Conservation (phyloP, 2,113 vertebrate genomes). For the Scomber colias region DNA sequence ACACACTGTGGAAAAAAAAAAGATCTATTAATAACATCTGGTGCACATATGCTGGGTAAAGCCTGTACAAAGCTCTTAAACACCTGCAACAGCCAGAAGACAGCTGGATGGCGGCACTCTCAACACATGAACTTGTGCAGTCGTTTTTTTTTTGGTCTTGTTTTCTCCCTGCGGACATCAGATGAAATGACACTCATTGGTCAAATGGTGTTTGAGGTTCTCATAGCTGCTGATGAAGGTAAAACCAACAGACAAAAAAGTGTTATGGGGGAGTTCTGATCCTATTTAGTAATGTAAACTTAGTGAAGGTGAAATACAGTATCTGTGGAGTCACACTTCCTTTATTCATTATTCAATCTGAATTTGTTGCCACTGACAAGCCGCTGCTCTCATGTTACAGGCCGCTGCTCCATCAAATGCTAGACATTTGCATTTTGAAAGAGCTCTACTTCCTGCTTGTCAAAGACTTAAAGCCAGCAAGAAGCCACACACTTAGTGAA, state of each 20-base stretch:
- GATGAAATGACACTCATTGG: not conserved
- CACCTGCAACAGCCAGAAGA: conserved; percentile 28
- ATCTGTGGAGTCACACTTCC: not conserved
- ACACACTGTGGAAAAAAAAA: not conserved
- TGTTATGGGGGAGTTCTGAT: not conserved
- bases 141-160: not conserved
- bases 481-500: not conserved
- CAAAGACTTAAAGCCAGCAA: not conserved
- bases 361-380: not conserved
- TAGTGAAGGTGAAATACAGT: too few relatives aligned
- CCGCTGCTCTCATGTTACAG: not conserved
- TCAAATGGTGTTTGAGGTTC: not conserved
- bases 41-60: conserved; percentile 17
- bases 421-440: conserved; percentile 14
- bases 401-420: not conserved
- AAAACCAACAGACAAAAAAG: not conserved
- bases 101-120: conserved; percentile 25
- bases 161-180: not conserved
- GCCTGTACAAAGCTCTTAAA: conserved; percentile 9
- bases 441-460: conserved; percentile 44
- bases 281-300: not conserved
- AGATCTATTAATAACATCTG: conserved; percentile 24
- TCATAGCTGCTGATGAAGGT: not conserved
- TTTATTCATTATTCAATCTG: not conserved
- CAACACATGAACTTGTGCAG: conserved; percentile 12